phyloP scores from a whole-genome alignment of 1,140 invertebrate genomes.

The Drosophila subpulchrella region DNA sequence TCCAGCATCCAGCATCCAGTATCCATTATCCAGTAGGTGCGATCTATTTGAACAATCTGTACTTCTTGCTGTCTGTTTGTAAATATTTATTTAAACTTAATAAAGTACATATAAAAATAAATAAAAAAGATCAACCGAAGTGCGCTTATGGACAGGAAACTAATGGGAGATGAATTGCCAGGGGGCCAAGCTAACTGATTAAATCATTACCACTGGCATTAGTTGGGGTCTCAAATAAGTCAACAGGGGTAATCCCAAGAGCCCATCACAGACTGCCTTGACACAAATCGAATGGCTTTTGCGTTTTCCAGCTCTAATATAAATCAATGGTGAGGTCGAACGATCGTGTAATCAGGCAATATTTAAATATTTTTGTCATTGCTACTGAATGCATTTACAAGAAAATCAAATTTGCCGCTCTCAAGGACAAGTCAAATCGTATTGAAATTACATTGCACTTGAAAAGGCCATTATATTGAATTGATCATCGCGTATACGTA shows the following conservation, averaged over 20 bases:
- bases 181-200: conserved; percentile 16
- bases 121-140: conserved; percentile 21
- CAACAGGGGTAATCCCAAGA: conserved; percentile 20
- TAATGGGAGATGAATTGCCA: not conserved
- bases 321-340: conserved; percentile 57
- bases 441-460: conserved; percentile 64
- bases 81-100: conserved; percentile 83
- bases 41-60: conserved; percentile 46
- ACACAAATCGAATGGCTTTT: conserved; percentile 56
- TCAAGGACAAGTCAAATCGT: conserved; percentile 54
- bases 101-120: conserved; percentile 74
- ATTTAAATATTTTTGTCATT: conserved; percentile 77
- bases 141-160: conserved; percentile 1
- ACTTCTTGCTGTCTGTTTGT: conserved; percentile 75
- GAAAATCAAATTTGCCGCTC: conserved; percentile 32
- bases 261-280: conserved; percentile 12
- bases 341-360: conserved; percentile 49
- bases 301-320: conserved; percentile 22
- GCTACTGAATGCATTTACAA: conserved; percentile 25
- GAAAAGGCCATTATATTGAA: conserved; percentile 71
- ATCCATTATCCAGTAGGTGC: conserved; percentile 29
- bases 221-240: conserved; percentile 23
- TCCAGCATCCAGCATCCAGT: conserved; percentile 22
- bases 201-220: conserved; percentile 37
- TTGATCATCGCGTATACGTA: conserved; percentile 59